Evolutionary conservation across 2,113 vertebrate species (phyloP).

Genomic region (Percina caprodes): DNA sequence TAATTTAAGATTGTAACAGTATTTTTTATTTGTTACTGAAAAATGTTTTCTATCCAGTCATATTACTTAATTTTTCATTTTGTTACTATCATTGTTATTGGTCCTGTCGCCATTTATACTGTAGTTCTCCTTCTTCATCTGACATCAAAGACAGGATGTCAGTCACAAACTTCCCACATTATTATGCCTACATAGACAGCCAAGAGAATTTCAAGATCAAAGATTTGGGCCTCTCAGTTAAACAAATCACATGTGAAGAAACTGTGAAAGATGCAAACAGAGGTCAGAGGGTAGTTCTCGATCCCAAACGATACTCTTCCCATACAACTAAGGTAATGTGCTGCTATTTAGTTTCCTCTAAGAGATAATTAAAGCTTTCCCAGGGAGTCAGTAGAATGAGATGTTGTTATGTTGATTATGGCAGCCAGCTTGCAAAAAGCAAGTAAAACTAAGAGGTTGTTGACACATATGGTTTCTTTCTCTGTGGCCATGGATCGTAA

Average conservation of each 20-base stretch:
- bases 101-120: background rate
- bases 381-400: constrained; percentile 49
- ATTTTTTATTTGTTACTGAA: background rate
- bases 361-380: constrained; percentile 65
- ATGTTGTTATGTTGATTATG: constrained; percentile 57
- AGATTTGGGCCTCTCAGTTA: background rate
- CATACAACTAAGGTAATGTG: constrained; percentile 14
- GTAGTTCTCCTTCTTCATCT: constrained; percentile 7
- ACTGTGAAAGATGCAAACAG: constrained; percentile 12
- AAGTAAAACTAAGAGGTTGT: constrained; percentile 63
- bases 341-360: constrained; percentile 25
- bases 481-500: constrained; percentile 59
- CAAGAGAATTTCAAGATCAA: constrained; percentile 19
- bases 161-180: constrained; percentile 19
- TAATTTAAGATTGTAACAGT: background rate
- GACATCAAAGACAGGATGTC: constrained; percentile 7
- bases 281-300: constrained; percentile 2
- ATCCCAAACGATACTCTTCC: background rate
- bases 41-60: background rate
- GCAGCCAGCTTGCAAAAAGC: constrained; percentile 54
- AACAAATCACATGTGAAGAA: constrained; percentile 9
- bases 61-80: constrained; percentile 3
- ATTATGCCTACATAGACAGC: constrained; percentile 11
- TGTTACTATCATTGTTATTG: background rate
- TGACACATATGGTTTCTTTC: constrained; percentile 73